Percentiles rank a stretch among this genome's conserved stretches.
Conservation (phyloP, 2,113 vertebrate genomes). For the Lipotes vexillifer region DNA sequence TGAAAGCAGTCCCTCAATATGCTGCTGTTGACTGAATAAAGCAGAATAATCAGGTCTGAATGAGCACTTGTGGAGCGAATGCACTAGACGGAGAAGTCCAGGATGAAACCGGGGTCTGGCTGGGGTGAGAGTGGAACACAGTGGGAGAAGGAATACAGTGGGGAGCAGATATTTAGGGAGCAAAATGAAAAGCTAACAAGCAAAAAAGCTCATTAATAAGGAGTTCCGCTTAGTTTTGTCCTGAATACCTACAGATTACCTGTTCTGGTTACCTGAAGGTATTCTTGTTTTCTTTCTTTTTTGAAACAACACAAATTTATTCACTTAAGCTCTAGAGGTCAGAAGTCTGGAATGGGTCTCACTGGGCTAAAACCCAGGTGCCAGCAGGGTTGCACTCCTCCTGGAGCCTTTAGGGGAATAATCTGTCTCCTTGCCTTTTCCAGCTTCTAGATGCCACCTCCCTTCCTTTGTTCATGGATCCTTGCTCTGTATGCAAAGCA, state of each 20-base stretch:
- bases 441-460: neutral
- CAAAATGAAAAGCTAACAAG: neutral
- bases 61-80: neutral
- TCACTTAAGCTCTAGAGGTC: neutral
- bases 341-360: neutral
- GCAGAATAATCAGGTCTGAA: neutral
- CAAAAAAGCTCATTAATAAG: neutral
- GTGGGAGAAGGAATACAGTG: neutral
- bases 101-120: fast-evolving
- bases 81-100: neutral
- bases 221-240: neutral
- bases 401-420: neutral
- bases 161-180: neutral
- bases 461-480: neutral
- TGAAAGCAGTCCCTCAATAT: neutral
- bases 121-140: neutral
- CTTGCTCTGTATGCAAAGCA: neutral
- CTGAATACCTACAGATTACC: neutral
- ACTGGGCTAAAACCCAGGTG: neutral
- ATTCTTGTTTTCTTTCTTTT: neutral
- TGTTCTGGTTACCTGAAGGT: neutral
- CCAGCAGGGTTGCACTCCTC: neutral
- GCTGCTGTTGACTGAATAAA: neutral
- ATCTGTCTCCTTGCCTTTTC: neutral
- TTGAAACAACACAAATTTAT: neutral